Percentiles rank a stretch among this genome's conserved stretches.
phyloP scores from a whole-genome alignment of 1,140 invertebrate species.

The Mercenaria mercenaria region DNA sequence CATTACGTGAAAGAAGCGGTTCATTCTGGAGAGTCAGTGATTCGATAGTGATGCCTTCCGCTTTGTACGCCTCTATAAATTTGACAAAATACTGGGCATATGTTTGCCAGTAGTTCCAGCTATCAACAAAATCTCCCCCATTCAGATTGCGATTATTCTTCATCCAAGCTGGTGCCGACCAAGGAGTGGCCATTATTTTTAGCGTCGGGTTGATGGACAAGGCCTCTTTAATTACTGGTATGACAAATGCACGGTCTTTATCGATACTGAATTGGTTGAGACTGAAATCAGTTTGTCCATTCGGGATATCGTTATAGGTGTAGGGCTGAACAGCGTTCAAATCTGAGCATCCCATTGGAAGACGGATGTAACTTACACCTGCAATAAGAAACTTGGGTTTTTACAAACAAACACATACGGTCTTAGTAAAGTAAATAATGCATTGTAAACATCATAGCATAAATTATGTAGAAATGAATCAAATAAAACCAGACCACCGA shows the following conservation, averaged over 20 bases:
- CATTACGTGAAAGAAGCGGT: constrained; percentile 55
- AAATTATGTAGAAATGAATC: not conserved
- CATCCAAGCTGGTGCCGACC: constrained; percentile 77
- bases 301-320: constrained; percentile 68
- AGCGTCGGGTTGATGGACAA: constrained; percentile 70
- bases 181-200: constrained; percentile 73
- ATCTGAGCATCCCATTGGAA: constrained; percentile 73
- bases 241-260: constrained; percentile 71
- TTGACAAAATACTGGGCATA: constrained; percentile 70
- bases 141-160: constrained; percentile 66
- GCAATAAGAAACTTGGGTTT: not conserved
- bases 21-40: constrained; percentile 76
- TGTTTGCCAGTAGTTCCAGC: constrained; percentile 63
- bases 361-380: constrained; percentile 71
- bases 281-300: constrained; percentile 63
- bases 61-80: constrained; percentile 73
- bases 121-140: constrained; percentile 66
- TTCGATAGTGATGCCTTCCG: constrained; percentile 71
- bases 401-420: too few species aligned
- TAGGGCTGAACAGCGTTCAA: constrained; percentile 69
- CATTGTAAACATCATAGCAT: not conserved
- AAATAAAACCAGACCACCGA: not conserved
- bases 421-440: too few species aligned
- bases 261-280: constrained; percentile 74
- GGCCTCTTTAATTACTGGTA: constrained; percentile 74